Evolutionary conservation across 2,113 vertebrate species (phyloP).

Genomic region (Ranitomeya variabilis): DNA sequence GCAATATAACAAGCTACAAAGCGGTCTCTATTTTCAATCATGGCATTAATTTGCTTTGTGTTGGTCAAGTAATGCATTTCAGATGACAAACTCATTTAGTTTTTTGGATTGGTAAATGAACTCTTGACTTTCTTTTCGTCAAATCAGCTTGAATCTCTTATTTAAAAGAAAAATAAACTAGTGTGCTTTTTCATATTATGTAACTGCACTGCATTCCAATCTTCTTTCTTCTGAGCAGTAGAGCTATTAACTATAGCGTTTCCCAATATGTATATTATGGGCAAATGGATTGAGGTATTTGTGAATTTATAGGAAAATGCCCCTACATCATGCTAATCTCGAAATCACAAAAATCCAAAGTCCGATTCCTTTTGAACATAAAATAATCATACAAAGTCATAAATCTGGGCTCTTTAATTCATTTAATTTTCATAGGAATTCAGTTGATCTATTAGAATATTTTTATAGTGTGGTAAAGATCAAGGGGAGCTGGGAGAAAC

Average conservation of each 20-base stretch:
- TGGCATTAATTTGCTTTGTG: constrained; percentile 36
- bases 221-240: not conserved
- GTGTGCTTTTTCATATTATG: not conserved
- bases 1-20: constrained; percentile 37
- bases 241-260: not conserved
- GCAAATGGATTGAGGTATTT: too few relatives aligned
- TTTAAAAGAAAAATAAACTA: not conserved
- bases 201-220: not conserved
- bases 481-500: too few relatives aligned
- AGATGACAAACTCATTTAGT: constrained; percentile 34
- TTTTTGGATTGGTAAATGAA: not conserved
- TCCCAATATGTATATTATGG: not conserved
- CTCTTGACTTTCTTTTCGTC: not conserved
- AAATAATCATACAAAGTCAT: too few relatives aligned
- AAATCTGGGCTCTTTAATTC: too few relatives aligned
- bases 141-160: not conserved
- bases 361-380: too few relatives aligned
- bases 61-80: constrained; percentile 31
- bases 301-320: too few relatives aligned
- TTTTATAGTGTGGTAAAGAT: too few relatives aligned
- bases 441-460: too few relatives aligned
- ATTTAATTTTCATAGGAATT: too few relatives aligned
- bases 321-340: too few relatives aligned
- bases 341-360: too few relatives aligned
- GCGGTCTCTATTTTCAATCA: constrained; percentile 29